Conservation (phyloP, 2,888 invertebrate genomes). For the Diarsia rubi region DNA sequence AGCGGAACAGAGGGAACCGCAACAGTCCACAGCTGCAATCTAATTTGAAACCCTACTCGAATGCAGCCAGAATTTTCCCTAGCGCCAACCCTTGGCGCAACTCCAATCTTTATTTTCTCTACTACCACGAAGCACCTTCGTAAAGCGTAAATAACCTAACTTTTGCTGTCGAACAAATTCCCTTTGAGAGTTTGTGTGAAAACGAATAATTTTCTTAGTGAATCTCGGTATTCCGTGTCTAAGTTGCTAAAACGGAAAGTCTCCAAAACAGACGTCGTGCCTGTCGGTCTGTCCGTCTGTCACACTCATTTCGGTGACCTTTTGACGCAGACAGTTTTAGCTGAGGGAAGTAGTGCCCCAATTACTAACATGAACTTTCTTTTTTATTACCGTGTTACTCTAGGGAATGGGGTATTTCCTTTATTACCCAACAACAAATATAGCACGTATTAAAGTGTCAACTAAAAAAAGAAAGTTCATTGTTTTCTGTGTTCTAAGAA, state of each 20-base stretch:
- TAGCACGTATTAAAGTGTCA: not conserved
- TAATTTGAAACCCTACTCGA: slow-evolving; percentile 77
- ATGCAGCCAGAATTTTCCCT: slow-evolving; percentile 76
- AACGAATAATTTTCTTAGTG: slow-evolving; percentile 42
- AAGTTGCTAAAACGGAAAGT: slow-evolving; percentile 19
- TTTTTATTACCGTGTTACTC: slow-evolving; percentile 14
- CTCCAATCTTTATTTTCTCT: slow-evolving; percentile 82
- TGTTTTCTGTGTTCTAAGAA: not conserved
- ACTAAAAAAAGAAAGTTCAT: slow-evolving; percentile 8
- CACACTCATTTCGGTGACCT: slow-evolving; percentile 32
- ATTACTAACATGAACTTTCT: slow-evolving; percentile 30
- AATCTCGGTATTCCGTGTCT: not conserved
- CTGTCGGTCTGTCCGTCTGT: slow-evolving; percentile 26
- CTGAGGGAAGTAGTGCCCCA: slow-evolving; percentile 29
- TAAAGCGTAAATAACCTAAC: slow-evolving; percentile 77
- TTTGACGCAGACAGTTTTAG: slow-evolving; percentile 34
- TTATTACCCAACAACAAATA: slow-evolving; percentile 22
- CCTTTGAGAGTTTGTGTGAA: slow-evolving; percentile 75
- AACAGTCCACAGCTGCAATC: slow-evolving; percentile 70
- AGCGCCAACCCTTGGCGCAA: slow-evolving; percentile 75
- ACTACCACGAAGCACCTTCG: slow-evolving; percentile 74
- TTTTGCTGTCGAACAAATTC: slow-evolving; percentile 77
- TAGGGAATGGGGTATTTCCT: slow-evolving; percentile 10
- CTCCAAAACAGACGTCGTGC: slow-evolving; percentile 6
- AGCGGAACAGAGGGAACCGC: slow-evolving; percentile 57